Evolutionary conservation across 2,797 vertebrate species (phyloP).

Genomic region (Sebastiscus albofasciatus): DNA sequence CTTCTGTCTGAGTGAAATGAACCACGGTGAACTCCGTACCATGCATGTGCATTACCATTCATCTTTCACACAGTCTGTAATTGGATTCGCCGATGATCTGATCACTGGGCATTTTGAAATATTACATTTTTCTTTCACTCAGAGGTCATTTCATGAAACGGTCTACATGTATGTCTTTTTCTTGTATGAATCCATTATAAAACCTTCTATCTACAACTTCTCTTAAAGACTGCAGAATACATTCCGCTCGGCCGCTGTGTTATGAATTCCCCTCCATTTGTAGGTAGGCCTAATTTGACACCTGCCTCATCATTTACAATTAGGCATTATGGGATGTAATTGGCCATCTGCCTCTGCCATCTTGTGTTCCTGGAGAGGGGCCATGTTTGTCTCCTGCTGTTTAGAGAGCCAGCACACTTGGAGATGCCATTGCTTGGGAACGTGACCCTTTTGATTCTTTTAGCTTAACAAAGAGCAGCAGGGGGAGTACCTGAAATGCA

Average conservation of each 20-base stretch:
- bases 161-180: background rate
- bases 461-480: conserved; percentile 4
- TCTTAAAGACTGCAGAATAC: conserved; percentile 14
- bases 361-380: conserved; percentile 80
- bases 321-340: conserved; percentile 83
- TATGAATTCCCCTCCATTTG: conserved; percentile 69
- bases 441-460: conserved; percentile 33
- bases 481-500: background rate
- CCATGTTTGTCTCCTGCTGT: conserved; percentile 77
- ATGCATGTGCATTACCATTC: background rate
- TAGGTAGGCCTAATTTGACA: conserved; percentile 82
- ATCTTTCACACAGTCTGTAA: conserved; percentile 25
- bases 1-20: conserved; percentile 18
- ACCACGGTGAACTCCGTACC: background rate
- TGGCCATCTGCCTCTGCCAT: conserved; percentile 84
- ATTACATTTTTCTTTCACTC: background rate
- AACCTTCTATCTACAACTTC: background rate
- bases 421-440: conserved; percentile 37
- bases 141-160: background rate
- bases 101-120: conserved; percentile 5
- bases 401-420: conserved; percentile 57
- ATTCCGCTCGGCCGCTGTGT: conserved; percentile 14
- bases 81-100: conserved; percentile 14
- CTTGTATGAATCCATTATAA: background rate
- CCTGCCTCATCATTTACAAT: conserved; percentile 86